Percentiles rank a stretch among this genome's conserved stretches.
These are phyloP conservation scores for Paracyprichromis sp. DNA, from an alignment of 2,113 vertebrate species.

Conservation along the genomic window DNA sequence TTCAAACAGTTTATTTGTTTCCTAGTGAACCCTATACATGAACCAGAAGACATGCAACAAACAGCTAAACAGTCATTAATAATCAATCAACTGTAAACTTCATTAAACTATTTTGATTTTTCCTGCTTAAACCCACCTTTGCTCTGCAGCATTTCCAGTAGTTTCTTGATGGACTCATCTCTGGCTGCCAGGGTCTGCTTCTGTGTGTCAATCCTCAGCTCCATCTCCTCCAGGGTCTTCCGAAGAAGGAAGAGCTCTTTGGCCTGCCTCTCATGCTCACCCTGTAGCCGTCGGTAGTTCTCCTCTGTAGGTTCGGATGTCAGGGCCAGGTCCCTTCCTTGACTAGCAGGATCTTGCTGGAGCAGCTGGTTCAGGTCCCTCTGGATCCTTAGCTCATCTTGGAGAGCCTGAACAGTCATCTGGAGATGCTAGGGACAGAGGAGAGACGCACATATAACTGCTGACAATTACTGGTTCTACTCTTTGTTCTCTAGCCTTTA, in stretches of 20 bases:
- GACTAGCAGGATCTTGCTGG: constrained; percentile 83
- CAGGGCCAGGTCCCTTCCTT: constrained; percentile 65
- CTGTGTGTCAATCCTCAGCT: constrained; percentile 93
- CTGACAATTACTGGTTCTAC: neutral
- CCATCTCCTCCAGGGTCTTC: constrained; percentile 99
- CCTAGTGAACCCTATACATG: neutral
- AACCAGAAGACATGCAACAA: neutral
- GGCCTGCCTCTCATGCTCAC: constrained; percentile 90
- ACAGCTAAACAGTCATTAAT: neutral
- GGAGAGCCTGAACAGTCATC: constrained; percentile 95
- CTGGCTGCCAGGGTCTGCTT: constrained; percentile 91
- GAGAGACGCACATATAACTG: neutral
- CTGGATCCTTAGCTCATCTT: constrained; percentile 94
- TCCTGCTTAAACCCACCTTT: constrained; percentile 66
- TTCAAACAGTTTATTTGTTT: neutral
- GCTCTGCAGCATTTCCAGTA: constrained; percentile 97
- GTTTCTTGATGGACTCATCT: constrained; percentile 97
- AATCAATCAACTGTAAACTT: neutral
- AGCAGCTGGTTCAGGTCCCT: constrained; percentile 94
- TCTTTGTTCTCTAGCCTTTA: neutral
- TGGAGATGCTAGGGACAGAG: constrained; percentile 83
- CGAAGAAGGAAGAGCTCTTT: constrained; percentile 94
- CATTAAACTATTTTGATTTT: neutral
- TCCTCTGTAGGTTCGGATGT: constrained; percentile 91
- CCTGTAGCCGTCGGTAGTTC: constrained; percentile 85